Conservation (phyloP, 2,113 vertebrate genomes). For the Anoplopoma fimbria region DNA sequence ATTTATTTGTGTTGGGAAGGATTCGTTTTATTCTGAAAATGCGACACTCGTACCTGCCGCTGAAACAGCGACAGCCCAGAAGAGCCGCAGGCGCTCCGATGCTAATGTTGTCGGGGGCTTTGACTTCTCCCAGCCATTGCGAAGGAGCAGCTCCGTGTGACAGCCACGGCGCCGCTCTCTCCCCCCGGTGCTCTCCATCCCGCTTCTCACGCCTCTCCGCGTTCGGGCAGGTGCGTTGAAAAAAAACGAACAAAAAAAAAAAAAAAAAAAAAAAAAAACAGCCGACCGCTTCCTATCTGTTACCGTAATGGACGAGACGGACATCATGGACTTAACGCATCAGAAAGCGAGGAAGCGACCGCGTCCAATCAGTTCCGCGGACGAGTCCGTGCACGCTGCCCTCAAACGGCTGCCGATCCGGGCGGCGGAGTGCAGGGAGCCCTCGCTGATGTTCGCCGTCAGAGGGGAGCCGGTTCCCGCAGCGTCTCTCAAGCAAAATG, state of each 20-base stretch:
- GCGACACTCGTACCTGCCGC: slow-evolving; percentile 77
- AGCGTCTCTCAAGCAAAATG: slow-evolving; percentile 80
- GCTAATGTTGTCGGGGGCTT: slow-evolving; percentile 83
- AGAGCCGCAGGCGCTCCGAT: slow-evolving; percentile 78
- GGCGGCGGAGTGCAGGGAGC: slow-evolving; percentile 76
- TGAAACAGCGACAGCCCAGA: slow-evolving; percentile 80
- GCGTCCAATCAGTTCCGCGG: slow-evolving; percentile 80
- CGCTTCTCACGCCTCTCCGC: slow-evolving; percentile 33
- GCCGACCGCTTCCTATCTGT: slow-evolving; percentile 20
- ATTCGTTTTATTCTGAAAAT: slow-evolving; percentile 70
- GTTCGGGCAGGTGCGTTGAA: slow-evolving; percentile 46
- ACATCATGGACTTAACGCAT: slow-evolving; percentile 84
- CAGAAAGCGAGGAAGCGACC: slow-evolving; percentile 82
- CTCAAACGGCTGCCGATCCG: slow-evolving; percentile 80
- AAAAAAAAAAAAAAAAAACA: too few species aligned
- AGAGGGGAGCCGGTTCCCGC: slow-evolving; percentile 76
- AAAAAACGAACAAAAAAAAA: too few species aligned
- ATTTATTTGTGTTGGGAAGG: background rate
- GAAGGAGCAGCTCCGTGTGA: slow-evolving; percentile 71
- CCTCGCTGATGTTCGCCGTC: slow-evolving; percentile 72
- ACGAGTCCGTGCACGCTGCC: slow-evolving; percentile 77
- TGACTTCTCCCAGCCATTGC: slow-evolving; percentile 84
- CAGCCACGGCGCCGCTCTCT: slow-evolving; percentile 71
- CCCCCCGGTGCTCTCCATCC: slow-evolving; percentile 33
- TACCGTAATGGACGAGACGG: slow-evolving; percentile 81